Conservation (phyloP, 2,888 invertebrate genomes). For the Pollenia griseotomentosa region DNA sequence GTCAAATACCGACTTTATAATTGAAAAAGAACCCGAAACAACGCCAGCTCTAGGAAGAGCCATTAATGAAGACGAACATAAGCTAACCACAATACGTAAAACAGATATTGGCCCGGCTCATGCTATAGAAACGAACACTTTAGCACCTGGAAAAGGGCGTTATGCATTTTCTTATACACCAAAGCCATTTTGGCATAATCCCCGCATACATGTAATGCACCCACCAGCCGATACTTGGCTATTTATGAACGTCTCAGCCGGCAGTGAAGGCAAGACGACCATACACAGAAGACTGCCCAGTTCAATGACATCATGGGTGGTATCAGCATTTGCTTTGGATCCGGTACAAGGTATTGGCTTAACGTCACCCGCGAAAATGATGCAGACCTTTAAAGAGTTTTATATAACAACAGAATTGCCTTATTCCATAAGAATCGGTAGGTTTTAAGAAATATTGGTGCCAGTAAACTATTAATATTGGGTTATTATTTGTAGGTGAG, state of each 20-base stretch:
- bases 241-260: constrained; percentile 92
- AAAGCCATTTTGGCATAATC: constrained; percentile 91
- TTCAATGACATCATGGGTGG: constrained; percentile 93
- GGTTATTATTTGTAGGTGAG: constrained; percentile 87
- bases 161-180: constrained; percentile 96
- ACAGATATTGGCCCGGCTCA: constrained; percentile 84
- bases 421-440: constrained; percentile 90
- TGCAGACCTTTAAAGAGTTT: constrained; percentile 92
- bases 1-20: constrained; percentile 82
- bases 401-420: constrained; percentile 94
- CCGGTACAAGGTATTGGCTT: constrained; percentile 91
- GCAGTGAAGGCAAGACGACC: constrained; percentile 87
- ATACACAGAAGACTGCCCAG: constrained; percentile 90
- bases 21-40: constrained; percentile 80
- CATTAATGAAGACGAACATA: constrained; percentile 79
- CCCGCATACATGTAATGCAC: constrained; percentile 91
- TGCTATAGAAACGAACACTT: constrained; percentile 86
- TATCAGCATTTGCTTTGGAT: constrained; percentile 93
- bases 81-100: constrained; percentile 82
- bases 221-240: constrained; percentile 92
- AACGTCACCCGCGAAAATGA: constrained; percentile 87
- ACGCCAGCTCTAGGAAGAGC: constrained; percentile 75
- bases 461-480: background rate
- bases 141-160: constrained; percentile 94
- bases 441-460: background rate